These are phyloP conservation scores for Eurytoma californica DNA, from an alignment of 2,888 invertebrate genomes.

Conservation along the genomic window DNA sequence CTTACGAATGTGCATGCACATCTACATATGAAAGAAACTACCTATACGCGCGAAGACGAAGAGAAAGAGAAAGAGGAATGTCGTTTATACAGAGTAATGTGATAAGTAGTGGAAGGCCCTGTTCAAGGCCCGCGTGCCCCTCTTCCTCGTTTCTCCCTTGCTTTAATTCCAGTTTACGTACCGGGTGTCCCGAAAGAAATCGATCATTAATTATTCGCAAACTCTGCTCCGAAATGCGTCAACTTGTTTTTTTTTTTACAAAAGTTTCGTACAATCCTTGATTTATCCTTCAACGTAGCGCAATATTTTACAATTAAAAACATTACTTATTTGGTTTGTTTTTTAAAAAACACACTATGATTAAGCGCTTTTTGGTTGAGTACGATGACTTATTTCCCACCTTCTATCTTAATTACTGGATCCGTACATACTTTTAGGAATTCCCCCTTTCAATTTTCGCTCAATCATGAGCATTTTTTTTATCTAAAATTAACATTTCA, in stretches of 20 bases:
- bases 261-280: neutral
- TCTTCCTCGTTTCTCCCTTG: conserved; percentile 32
- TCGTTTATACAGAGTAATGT: conserved; percentile 21
- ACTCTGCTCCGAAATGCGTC: neutral
- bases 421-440: no score
- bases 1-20: no score
- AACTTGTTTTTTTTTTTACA: neutral
- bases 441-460: no score
- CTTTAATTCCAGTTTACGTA: conserved; percentile 16
- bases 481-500: neutral
- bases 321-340: no score
- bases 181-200: conserved; percentile 7
- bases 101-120: conserved; percentile 26
- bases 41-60: conserved; percentile 14
- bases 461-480: neutral
- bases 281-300: no score
- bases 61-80: conserved; percentile 25
- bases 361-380: no score
- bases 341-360: no score
- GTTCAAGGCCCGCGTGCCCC: conserved; percentile 23
- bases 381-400: no score
- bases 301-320: no score
- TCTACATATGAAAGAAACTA: no score
- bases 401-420: no score
- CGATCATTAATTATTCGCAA: neutral